These are phyloP conservation scores for Geotrupes spiniger DNA, from an alignment of 2,888 invertebrate species.

Conservation along the genomic window DNA sequence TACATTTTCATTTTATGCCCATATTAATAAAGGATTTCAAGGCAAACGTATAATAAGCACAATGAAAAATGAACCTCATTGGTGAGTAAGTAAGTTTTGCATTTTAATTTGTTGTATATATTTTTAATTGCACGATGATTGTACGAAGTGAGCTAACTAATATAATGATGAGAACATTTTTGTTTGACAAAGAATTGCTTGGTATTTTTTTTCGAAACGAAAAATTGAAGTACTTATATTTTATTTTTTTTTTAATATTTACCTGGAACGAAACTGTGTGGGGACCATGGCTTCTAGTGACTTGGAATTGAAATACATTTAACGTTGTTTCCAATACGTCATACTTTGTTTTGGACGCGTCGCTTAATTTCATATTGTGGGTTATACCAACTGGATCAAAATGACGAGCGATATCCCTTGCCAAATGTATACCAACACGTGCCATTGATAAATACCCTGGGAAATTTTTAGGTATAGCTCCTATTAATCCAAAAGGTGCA, in stretches of 20 bases:
- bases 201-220: too few species aligned
- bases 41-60: too few species aligned
- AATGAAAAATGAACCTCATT: too few species aligned
- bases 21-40: too few species aligned
- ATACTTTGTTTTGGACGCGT: slow-evolving; percentile 6
- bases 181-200: too few species aligned
- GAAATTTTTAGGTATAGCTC: slow-evolving; percentile 22
- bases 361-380: slow-evolving; percentile 25
- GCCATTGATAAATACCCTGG: slow-evolving; percentile 34
- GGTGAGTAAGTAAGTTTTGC: too few species aligned
- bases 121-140: too few species aligned
- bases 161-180: too few species aligned
- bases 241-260: too few species aligned
- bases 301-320: slow-evolving; percentile 16
- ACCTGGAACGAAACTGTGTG: slow-evolving; percentile 24
- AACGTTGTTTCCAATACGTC: not conserved
- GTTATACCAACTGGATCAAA: slow-evolving; percentile 34
- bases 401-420: slow-evolving; percentile 35
- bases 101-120: too few species aligned
- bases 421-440: slow-evolving; percentile 33
- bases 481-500: slow-evolving; percentile 28
- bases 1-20: slow-evolving; percentile 21
- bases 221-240: too few species aligned
- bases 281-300: slow-evolving; percentile 15
- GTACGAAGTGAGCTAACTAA: too few species aligned